Evolutionary conservation across 2,113 vertebrate species (phyloP).

Genomic region (Nerophis lumbriciformis): DNA sequence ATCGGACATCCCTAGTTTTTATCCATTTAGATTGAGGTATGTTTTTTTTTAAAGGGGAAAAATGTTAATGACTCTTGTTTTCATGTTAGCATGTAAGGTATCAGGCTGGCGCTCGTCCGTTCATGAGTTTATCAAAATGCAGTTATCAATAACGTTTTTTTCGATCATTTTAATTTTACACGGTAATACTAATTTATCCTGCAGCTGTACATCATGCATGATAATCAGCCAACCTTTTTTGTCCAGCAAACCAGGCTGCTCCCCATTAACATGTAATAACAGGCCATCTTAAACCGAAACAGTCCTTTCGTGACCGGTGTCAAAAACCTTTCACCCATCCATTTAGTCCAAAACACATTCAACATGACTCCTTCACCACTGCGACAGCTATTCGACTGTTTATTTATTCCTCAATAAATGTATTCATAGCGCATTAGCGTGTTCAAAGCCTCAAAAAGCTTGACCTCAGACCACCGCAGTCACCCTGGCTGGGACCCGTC

Average conservation of each 20-base stretch:
- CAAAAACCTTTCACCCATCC: slow-evolving; percentile 1
- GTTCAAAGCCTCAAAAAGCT: slow-evolving; percentile 37
- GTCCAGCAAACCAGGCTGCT: neutral
- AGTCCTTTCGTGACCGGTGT: neutral
- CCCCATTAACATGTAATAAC: neutral
- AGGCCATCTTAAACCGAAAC: neutral
- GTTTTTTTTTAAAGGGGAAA: too few relatives aligned
- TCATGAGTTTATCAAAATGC: neutral
- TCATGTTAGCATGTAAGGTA: too few relatives aligned
- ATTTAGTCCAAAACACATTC: neutral
- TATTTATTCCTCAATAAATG: slow-evolving; percentile 20
- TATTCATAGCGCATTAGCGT: slow-evolving; percentile 18
- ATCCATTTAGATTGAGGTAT: too few relatives aligned
- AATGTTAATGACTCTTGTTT: too few relatives aligned
- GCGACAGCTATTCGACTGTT: slow-evolving; percentile 5
- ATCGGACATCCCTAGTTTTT: too few relatives aligned
- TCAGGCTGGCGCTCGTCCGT: too few relatives aligned
- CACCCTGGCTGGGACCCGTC: slow-evolving; percentile 38
- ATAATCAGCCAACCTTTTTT: neutral
- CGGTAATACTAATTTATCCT: too few relatives aligned
- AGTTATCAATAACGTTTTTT: neutral
- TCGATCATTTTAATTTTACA: too few relatives aligned
- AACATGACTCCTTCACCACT: too few relatives aligned
- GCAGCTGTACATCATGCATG: neutral
- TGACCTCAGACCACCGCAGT: slow-evolving; percentile 51